Base-by-base conservation (phyloP, 2,797 vertebrate genomes). In the Sarcoramphus papa region DNA sequence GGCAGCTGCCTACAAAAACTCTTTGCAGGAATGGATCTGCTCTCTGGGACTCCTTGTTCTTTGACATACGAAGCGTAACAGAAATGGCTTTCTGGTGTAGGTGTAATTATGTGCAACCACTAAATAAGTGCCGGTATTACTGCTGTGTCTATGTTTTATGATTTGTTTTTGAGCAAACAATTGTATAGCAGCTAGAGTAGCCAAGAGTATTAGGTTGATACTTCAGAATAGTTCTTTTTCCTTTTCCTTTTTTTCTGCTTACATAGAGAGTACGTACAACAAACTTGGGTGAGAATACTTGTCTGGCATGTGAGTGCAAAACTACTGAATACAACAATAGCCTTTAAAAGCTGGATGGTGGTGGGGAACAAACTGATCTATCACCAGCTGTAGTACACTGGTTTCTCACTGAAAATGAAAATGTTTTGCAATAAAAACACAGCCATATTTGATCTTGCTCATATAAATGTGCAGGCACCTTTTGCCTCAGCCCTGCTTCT, bases 321-420 rank as follows among this genome's bases (percentile, higher is more conserved):
- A 59, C 24, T 30, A 19, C 62, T 83, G 63, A 94, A 53, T 22
- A 78, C 37, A 83, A 23, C 40, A 80, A 37, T 78, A 1, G 2
- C 69, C n/a, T 88, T 72, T 78, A 84, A 90, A 80, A 94, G 62
- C 37, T 53, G 48, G 8, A 13, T 37, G 27, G 11, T 81, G 62
- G 10, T 2, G 4, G 31, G 19, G 75, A 91, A 5, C 56, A 94
- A 85, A 50, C 19, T 0, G 1, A 7, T 51, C 48, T 84, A 24
- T 90, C 65, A 48, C 33, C 22, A 78, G 37, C 73, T 91, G 23
- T 78, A 76, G 40, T 16, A 78, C 40, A 40, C 40, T 59, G 54
- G 14, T 78, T 90, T 86, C 76, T 92, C 28, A 51, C 25, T 68
- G 47, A 73, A 84, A 94, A 84, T 59, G 19, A 50, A 75, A 75